Conservation (phyloP, 2,113 vertebrate genomes). For the Ardeotis arabs region DNA sequence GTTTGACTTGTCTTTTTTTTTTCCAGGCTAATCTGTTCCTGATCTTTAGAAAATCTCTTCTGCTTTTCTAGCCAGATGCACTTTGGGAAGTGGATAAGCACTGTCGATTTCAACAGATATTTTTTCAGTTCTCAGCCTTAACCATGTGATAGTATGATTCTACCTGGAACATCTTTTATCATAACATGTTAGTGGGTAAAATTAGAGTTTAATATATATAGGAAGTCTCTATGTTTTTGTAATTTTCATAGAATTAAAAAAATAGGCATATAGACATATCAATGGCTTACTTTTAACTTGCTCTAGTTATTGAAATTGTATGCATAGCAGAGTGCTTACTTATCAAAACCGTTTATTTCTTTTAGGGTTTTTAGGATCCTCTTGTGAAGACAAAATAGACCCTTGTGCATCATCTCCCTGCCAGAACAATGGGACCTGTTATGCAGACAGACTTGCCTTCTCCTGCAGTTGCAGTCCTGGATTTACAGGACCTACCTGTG, state of each 20-base stretch:
- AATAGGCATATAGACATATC: background rate
- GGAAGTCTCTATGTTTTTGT: background rate
- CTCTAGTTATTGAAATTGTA: background rate
- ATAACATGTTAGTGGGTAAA: background rate
- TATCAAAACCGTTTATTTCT: background rate
- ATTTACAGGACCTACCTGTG: constrained; percentile 90
- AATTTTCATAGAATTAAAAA: background rate
- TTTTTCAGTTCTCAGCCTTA: background rate
- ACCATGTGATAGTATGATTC: background rate
- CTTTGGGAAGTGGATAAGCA: background rate
- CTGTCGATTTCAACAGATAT: background rate
- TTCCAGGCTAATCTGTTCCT: background rate
- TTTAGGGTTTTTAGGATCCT: constrained; percentile 85
- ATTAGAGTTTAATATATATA: background rate
- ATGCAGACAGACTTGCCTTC: constrained; percentile 76
- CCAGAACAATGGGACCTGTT: constrained; percentile 94
- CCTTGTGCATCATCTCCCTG: constrained; percentile 89
- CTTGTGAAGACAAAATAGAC: constrained; percentile 90
- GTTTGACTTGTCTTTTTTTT: background rate
- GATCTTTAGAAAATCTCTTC: background rate
- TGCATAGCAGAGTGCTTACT: background rate
- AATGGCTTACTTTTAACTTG: background rate
- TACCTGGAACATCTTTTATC: background rate
- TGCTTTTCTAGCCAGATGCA: background rate
- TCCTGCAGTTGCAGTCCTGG: constrained; percentile 90